Evolutionary conservation across 2,888 invertebrate species (phyloP).

Genomic region (Cantharis lateralis): DNA sequence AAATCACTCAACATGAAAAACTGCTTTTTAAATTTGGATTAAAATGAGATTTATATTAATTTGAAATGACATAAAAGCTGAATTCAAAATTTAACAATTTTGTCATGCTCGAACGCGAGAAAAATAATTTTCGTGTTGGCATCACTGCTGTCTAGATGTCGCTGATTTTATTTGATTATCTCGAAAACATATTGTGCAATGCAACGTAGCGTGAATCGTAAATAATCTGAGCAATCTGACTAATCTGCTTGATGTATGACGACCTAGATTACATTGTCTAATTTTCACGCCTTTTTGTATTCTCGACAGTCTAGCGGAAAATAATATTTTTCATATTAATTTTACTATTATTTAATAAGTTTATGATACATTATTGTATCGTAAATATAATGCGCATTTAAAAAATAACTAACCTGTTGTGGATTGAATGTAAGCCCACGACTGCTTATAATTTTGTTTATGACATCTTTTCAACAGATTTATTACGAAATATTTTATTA

Average conservation of each 20-base stretch:
- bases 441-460: not conserved
- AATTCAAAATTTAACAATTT: conserved; percentile 19
- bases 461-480: not conserved
- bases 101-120: conserved; percentile 15
- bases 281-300: conserved; percentile 1
- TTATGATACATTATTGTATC: not conserved
- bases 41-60: not conserved
- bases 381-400: not conserved
- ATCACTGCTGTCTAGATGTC: conserved; percentile 26
- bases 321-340: not conserved
- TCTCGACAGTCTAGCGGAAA: not conserved
- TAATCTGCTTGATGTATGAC: conserved; percentile 21
- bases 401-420: not conserved
- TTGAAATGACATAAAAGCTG: not conserved
- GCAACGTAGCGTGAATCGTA: conserved; percentile 34
- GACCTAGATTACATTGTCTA: conserved; percentile 1
- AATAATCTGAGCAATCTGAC: conserved; percentile 33
- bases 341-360: not conserved
- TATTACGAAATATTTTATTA: not conserved
- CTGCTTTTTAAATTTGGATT: not conserved
- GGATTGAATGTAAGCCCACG: not conserved
- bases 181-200: conserved; percentile 34
- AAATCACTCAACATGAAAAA: not conserved
- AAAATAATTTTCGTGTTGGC: conserved; percentile 36
- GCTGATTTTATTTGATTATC: conserved; percentile 35